A percentile compares a stretch with the other conserved stretches of the same genome.
These are phyloP conservation scores for Sitta carolinensis DNA, from an alignment of 2,797 vertebrate species.

Conservation along the genomic window DNA sequence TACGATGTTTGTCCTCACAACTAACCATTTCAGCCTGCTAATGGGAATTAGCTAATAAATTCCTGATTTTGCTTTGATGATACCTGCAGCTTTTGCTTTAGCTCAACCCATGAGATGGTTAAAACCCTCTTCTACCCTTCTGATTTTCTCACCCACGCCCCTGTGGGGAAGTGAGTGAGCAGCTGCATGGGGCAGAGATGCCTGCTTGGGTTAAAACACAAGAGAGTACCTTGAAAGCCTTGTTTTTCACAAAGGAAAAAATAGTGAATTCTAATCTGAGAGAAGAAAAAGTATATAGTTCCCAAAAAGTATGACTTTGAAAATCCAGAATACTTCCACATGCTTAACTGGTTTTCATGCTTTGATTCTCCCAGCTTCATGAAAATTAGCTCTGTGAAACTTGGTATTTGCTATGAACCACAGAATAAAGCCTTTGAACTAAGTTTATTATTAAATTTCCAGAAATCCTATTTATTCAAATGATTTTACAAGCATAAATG, in stretches of 20 bases:
- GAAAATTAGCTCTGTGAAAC: background rate
- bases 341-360: background rate
- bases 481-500: background rate
- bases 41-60: background rate
- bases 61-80: background rate
- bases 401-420: background rate
- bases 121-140: background rate
- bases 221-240: background rate
- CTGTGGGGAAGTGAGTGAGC: fast-evolving
- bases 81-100: background rate
- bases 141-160: background rate
- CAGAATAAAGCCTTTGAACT: background rate
- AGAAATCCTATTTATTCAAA: conserved; percentile 6
- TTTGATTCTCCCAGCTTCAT: background rate
- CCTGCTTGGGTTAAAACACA: background rate
- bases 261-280: background rate
- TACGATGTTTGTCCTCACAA: background rate
- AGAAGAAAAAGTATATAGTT: background rate
- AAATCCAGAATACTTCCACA: background rate
- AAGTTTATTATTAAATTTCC: background rate
- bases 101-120: background rate
- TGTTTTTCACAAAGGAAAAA: background rate
- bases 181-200: background rate
- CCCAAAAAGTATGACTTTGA: background rate
- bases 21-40: background rate